Conservation (phyloP, 2,888 invertebrate species). For the Lasioglossum marginatum region DNA sequence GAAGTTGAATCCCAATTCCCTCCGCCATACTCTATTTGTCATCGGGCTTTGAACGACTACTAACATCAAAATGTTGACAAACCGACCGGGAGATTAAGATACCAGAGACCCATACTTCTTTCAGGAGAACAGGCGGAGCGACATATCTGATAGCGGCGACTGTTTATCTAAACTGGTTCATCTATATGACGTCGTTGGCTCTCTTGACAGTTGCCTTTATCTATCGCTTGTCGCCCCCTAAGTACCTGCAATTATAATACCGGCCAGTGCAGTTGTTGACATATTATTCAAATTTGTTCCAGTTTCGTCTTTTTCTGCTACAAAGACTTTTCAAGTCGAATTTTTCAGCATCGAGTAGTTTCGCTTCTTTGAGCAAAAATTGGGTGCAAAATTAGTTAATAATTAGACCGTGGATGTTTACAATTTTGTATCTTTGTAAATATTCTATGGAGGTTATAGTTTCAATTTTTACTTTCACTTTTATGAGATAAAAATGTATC, state of each 20-base stretch:
- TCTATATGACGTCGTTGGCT: constrained; percentile 56
- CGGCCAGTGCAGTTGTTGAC: background rate
- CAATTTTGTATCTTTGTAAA: too few relatives aligned
- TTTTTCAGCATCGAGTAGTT: background rate
- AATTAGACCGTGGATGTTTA: too few relatives aligned
- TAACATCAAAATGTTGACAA: constrained; percentile 47
- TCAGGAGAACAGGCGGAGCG: constrained; percentile 26
- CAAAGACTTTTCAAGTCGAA: background rate
- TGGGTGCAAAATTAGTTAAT: too few relatives aligned
- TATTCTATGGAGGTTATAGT: too few relatives aligned
- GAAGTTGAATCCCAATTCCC: background rate
- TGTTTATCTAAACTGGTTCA: constrained; percentile 58
- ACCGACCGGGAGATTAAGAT: constrained; percentile 47
- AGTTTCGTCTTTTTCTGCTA: background rate
- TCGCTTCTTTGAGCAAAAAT: too few relatives aligned
- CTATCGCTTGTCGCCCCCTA: constrained; percentile 28
- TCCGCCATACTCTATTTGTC: background rate
- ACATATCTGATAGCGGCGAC: constrained; percentile 46
- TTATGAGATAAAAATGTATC: too few relatives aligned
- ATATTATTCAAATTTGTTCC: constrained; percentile 24
- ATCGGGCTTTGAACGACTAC: constrained; percentile 2
- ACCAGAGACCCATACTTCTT: constrained; percentile 45
- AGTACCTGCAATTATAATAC: constrained; percentile 11
- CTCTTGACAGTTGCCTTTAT: constrained; percentile 41
- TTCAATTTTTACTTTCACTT: too few relatives aligned